Percentiles rank a stretch among this genome's conserved stretches.
These are phyloP conservation scores for Hirtodrosophila cameraria DNA, from an alignment of 2,888 invertebrate species.

Conservation along the genomic window DNA sequence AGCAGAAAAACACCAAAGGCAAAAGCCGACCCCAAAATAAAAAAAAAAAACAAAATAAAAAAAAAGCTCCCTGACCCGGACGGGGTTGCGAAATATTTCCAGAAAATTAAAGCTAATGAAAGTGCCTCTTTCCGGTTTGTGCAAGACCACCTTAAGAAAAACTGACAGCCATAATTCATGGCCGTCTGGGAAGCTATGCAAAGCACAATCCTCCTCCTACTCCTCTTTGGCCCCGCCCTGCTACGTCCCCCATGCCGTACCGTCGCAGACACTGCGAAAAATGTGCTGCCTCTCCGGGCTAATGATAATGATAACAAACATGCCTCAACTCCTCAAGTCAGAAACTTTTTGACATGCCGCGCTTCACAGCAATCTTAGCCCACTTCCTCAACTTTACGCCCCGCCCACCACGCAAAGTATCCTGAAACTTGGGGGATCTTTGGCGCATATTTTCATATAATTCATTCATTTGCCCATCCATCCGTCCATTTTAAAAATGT, in stretches of 20 bases:
- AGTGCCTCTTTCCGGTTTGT: conserved; percentile 54
- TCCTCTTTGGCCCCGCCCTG: conserved; percentile 16
- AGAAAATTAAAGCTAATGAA: conserved; percentile 82
- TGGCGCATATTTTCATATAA: conserved; percentile 71
- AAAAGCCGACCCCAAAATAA: conserved; percentile 28
- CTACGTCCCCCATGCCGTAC: neutral
- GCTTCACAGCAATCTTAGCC: conserved; percentile 25
- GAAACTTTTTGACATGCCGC: conserved; percentile 79
- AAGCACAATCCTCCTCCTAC: conserved; percentile 37
- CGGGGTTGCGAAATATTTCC: conserved; percentile 71
- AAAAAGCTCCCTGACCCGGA: conserved; percentile 1
- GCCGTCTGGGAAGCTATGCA: conserved; percentile 52
- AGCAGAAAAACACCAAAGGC: conserved; percentile 47
- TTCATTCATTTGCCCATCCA: conserved; percentile 71
- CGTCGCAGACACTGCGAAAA: conserved; percentile 42
- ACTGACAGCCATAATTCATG: conserved; percentile 82
- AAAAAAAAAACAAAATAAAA: conserved; percentile 26
- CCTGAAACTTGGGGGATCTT: conserved; percentile 23
- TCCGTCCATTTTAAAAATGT: conserved; percentile 78
- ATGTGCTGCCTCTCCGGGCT: conserved; percentile 53
- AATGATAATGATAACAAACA: conserved; percentile 82
- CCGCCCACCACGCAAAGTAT: neutral
- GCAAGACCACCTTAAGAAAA: conserved; percentile 64
- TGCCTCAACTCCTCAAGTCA: conserved; percentile 73
- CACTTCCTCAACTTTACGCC: neutral